Evolutionary conservation across 92 coral and sea anemone genomes (phyloP), one percentile per base, ranked within the genome.

Genomic region (Porites lobata): DNA sequence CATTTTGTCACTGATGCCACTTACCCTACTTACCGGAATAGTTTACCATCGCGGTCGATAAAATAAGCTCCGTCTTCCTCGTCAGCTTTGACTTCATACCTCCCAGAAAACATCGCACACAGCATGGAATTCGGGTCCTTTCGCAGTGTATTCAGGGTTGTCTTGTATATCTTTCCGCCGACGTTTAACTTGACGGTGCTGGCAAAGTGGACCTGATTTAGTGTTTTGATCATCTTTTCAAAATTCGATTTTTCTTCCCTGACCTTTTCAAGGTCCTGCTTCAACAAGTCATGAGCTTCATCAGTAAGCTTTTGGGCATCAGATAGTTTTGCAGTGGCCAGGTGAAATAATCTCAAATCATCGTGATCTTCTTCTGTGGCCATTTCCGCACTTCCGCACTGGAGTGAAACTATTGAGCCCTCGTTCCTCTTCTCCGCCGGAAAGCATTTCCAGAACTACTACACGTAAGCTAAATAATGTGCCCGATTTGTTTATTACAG

Each of bases 101-200:
- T 77, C 19, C 91, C 93, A 62, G 94, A 94, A 59, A 94, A 94
- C 96, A 94, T 94, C 13, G 94, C 87, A 14, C 92, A 87, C 20
- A 93, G 85, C 94, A 93, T 91, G 1, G 94, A 91, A 59, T 89
- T 17, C 4, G 96, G 54, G 63, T 94, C 94, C 50, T 85, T 94
- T 29, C 70, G 50, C 9, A 94, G 69, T 9, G 94, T 94, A 15
- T 86, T 87, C n/a, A 94, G 51, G 6, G 96, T 83, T 0, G 96
- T 94, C 22, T 21, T 21, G 22, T 21, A 21, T 21, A 21, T 21
- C 22, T 21, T 21, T 21, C 22, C 22, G 0, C 22, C 22, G 22
- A 21, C 22, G 22, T 21, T 21, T 21, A 21, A 21, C 22, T 21
- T 21, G 22, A 21, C 22, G 22, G 22, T 21, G 22, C 22, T 21